Evolutionary conservation across 2,797 vertebrate species (phyloP), one percentile per base, ranked within the genome.

Genomic region (Helarctos malayanus): DNA sequence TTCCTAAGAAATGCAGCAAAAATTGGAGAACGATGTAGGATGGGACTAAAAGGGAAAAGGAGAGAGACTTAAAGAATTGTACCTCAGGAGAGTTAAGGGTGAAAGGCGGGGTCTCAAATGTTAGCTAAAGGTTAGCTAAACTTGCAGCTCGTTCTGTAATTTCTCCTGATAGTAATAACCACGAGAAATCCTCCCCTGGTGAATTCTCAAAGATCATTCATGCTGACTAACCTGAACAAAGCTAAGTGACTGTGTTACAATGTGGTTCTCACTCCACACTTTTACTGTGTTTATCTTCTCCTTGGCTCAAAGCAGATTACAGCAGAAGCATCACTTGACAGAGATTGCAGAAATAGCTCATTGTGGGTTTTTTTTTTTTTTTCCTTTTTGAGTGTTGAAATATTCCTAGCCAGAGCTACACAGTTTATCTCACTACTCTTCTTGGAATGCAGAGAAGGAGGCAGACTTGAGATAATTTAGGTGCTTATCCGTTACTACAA

Each of bases 401-500:
- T 57, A 88, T 78, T 91, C 27, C 41, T 75, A 59, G n/a, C 19
- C 41, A 89, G 45, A 69, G 32, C 14, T 45, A 79, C 11, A 38
- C 80, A 93, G 61, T 79, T 75, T 57, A 92, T 75, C 56, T 79
- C 45, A 27, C 52, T 63, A 41, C 12, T 89, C 41, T 82, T 29
- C 45, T 91, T 88, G 38, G 57, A 95, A 93, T 69, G 29, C 29
- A 38, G 32, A 68, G 59, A 79, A 86, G 85, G 41, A 83, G 32
- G 47, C 68, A 94, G 7, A 57, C 54, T 69, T 73, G 75, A 21
- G 52, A 75, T 27, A 73, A 82, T 73, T 41, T 93, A 45, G 81
- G 54, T 61, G 29, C 59, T 65, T 91, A 78, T 83, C 54, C 41
- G 78, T 88, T 83, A 84, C 35, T 61, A 56, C 9, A 61, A 94